phyloP scores from a whole-genome alignment of 1,140 invertebrate genomes.

The Saccostrea cuccullata region DNA sequence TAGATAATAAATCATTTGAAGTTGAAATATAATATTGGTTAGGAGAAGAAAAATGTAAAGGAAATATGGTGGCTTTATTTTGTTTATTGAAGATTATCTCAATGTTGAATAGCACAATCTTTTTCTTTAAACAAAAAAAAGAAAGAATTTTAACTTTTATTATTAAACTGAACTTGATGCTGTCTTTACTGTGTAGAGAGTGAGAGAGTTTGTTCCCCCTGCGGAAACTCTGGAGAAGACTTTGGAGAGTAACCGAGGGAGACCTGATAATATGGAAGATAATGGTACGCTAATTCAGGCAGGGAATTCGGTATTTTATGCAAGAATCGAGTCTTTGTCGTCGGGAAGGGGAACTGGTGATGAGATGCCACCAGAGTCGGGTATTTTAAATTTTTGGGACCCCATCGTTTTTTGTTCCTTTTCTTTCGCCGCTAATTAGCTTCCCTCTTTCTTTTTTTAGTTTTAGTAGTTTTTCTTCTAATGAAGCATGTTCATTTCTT shows the following conservation, averaged over 20 bases:
- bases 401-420: background rate
- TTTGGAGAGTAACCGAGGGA: constrained; percentile 76
- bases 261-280: constrained; percentile 47
- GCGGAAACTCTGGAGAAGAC: constrained; percentile 88
- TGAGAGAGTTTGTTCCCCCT: constrained; percentile 81
- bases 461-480: background rate
- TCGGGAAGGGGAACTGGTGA: constrained; percentile 50
- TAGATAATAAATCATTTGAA: too few species aligned
- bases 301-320: constrained; percentile 69
- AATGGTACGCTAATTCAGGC: constrained; percentile 70
- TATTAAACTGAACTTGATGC: background rate
- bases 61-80: too few species aligned
- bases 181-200: constrained; percentile 49
- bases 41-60: too few species aligned
- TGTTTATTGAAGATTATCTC: too few species aligned
- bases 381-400: constrained; percentile 41
- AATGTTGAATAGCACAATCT: too few species aligned
- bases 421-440: background rate
- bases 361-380: constrained; percentile 64
- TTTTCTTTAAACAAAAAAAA: too few species aligned
- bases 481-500: too few species aligned
- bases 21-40: too few species aligned
- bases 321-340: constrained; percentile 46
- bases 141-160: too few species aligned
- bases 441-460: background rate